These are phyloP conservation scores for Balaeniceps rex DNA, from an alignment of 2,113 vertebrate species.

Conservation along the genomic window DNA sequence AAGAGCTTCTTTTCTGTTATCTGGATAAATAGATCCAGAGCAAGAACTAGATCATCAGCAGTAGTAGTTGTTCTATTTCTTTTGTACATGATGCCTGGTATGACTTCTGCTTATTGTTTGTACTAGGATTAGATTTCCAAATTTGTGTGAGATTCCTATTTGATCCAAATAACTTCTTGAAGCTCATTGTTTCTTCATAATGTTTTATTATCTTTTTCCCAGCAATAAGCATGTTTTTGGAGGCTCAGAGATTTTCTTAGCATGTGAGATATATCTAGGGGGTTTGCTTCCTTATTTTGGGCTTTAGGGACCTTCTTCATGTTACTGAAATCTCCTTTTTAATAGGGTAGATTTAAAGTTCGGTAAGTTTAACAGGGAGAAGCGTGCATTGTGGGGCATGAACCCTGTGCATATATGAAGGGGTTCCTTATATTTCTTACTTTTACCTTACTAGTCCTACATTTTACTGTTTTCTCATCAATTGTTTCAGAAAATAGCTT, in stretches of 20 bases:
- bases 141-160: background rate
- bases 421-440: background rate
- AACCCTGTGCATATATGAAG: background rate
- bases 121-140: background rate
- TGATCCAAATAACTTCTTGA: background rate
- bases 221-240: background rate
- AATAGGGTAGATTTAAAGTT: background rate
- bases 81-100: background rate
- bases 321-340: background rate
- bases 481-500: background rate
- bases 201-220: background rate
- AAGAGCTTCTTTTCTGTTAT: background rate
- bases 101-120: background rate
- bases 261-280: background rate
- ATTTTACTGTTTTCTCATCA: background rate
- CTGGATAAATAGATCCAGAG: background rate
- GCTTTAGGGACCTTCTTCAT: background rate
- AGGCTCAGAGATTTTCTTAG: background rate
- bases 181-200: background rate
- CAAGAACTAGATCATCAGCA: background rate
- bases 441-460: background rate
- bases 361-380: background rate
- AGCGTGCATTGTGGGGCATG: rapidly evolving
- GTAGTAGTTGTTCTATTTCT: background rate
- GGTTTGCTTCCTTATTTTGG: background rate